A percentile compares a stretch with the other conserved stretches of the same genome.
phyloP scores from a whole-genome alignment of 2,113 vertebrate species.

The Cariama cristata region DNA sequence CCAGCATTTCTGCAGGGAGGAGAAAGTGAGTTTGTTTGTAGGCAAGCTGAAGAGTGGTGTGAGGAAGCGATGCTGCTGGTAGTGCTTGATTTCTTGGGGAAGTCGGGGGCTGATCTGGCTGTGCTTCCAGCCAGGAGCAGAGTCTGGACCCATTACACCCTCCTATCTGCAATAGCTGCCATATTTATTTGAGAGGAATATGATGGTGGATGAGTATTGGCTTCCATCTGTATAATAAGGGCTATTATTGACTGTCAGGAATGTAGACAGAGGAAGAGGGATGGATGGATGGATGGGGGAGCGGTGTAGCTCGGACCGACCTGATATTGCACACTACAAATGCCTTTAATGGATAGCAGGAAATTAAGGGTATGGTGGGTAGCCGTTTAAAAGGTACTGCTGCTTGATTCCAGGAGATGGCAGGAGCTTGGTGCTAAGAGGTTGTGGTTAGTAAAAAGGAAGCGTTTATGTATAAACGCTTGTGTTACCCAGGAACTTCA shows the following conservation, averaged over 20 bases:
- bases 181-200: background rate
- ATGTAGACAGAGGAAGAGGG: background rate
- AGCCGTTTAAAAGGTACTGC: background rate
- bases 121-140: background rate
- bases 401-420: background rate
- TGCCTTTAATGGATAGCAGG: background rate
- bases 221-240: background rate
- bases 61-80: fast-evolving
- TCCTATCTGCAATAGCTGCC: background rate
- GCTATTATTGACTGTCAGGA: background rate
- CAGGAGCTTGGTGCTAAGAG: background rate
- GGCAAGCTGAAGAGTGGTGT: background rate
- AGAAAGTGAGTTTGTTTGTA: background rate
- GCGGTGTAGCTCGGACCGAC: background rate
- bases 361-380: background rate
- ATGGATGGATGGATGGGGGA: background rate
- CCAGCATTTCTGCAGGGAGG: background rate
- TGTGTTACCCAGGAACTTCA: background rate
- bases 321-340: fast-evolving
- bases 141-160: background rate
- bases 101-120: background rate
- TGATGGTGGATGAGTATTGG: background rate
- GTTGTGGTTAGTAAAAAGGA: background rate
- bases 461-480: background rate
- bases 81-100: background rate